These are phyloP conservation scores for Ericerus pela DNA, from an alignment of 1,140 invertebrate species.

Conservation along the genomic window DNA sequence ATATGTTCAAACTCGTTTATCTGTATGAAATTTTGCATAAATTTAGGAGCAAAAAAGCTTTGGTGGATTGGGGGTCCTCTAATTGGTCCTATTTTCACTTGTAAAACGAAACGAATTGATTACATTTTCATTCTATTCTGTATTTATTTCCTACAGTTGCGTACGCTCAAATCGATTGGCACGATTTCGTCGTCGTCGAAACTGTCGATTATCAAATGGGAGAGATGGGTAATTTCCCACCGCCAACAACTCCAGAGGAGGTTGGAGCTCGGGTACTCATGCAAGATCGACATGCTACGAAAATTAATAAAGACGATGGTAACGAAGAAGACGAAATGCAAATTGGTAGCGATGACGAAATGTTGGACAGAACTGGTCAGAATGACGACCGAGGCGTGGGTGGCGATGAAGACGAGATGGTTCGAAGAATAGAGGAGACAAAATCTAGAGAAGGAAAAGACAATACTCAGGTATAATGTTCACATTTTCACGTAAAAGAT, in stretches of 20 bases:
- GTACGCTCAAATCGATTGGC: slow-evolving; percentile 98
- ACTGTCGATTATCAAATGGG: slow-evolving; percentile 85
- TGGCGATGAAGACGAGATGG: slow-evolving; percentile 1
- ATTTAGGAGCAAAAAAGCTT: too few relatives aligned
- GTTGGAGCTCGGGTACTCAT: slow-evolving; percentile 86
- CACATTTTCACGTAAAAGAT: neutral
- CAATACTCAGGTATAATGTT: slow-evolving; percentile 31
- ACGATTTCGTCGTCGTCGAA: slow-evolving; percentile 99
- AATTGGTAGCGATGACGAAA: slow-evolving; percentile 27
- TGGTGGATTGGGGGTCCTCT: too few relatives aligned
- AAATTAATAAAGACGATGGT: slow-evolving; percentile 46
- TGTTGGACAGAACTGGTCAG: slow-evolving; percentile 10
- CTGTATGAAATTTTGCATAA: too few relatives aligned
- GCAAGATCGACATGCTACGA: slow-evolving; percentile 54
- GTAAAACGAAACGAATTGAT: too few relatives aligned
- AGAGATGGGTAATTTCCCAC: slow-evolving; percentile 88
- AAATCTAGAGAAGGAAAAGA: slow-evolving; percentile 27
- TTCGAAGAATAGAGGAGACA: slow-evolving; percentile 16
- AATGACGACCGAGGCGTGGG: neutral
- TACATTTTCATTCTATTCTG: neutral
- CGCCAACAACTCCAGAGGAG: slow-evolving; percentile 91
- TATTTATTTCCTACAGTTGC: slow-evolving; percentile 46
- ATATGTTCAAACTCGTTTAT: neutral
- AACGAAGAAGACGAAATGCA: slow-evolving; percentile 50
- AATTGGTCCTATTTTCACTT: too few relatives aligned